These are phyloP conservation scores for Gymnoscelis rufifasciata DNA, from an alignment of 2,888 invertebrate genomes.

Conservation along the genomic window DNA sequence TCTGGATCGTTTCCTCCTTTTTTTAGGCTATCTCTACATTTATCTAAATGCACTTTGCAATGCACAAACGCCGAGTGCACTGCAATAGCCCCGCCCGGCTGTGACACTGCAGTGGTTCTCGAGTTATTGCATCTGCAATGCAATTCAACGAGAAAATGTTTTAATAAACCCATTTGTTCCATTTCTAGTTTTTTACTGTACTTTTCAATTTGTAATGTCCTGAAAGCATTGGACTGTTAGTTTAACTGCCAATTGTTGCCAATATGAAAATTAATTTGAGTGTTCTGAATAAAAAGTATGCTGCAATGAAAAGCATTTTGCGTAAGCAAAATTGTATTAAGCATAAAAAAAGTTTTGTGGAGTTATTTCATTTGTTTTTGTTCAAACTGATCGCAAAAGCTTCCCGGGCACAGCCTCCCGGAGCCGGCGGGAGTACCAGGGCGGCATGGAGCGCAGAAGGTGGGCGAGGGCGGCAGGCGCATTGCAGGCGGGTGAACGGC, in stretches of 20 bases:
- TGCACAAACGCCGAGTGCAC: not conserved
- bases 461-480: conserved; percentile 52
- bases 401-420: conserved; percentile 11
- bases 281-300: not conserved
- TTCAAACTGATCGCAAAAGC: conserved; percentile 11
- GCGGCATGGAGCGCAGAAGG: conserved; percentile 42
- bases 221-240: not conserved
- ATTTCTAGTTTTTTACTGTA: not conserved
- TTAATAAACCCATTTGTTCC: not conserved
- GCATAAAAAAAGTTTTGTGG: conserved; percentile 6
- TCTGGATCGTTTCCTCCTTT: too few relatives aligned
- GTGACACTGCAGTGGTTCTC: conserved; percentile 11
- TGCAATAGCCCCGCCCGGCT: conserved; percentile 2
- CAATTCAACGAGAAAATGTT: conserved; percentile 4
- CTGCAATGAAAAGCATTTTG: conserved; percentile 6
- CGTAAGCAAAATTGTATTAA: conserved; percentile 1
- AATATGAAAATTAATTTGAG: not conserved
- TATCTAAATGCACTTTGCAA: not conserved
- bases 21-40: too few relatives aligned
- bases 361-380: conserved; percentile 2
- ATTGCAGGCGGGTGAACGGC: conserved; percentile 78
- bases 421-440: conserved; percentile 50
- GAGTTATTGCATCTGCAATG: conserved; percentile 20
- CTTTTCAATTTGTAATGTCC: not conserved
- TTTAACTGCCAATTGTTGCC: not conserved